Evolutionary conservation across 2,797 vertebrate species (phyloP), one percentile per base, ranked within the genome.

Genomic region (Lithobates sylvaticus): DNA sequence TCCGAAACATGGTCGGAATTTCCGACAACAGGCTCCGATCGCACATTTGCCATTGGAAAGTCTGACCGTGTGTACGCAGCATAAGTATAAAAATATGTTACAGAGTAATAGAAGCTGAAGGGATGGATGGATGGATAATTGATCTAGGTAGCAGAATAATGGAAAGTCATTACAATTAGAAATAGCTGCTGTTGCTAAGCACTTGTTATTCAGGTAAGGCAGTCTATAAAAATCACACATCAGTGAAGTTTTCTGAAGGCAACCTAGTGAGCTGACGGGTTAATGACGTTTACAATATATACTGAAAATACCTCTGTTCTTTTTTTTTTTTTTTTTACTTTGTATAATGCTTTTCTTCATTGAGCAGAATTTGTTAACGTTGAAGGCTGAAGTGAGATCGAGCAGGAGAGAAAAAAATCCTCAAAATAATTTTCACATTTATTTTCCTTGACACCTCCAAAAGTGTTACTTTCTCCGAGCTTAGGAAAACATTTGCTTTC

Each of bases 151-250:
- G 44, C 44, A 47, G 50, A 54, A 16, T 5, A 54, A 54, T 54
- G 50, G 50, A 54, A 54, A 18, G 4, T 2, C 15, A 54, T 54
- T 16, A 54, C 50, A 54, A 54, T 16, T 18, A 5, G 16, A 54
- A 54, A 50, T 16, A 23, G 18, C 64, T 47, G 72, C 58, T 76
- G 73, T 67, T 83, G 81, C 70, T 74, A 74, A 75, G 72, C 81
- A 67, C 39, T 65, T 16, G 10, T 32, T 26, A 64, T 74, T 10
- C 69, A 64, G 32, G 29, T 23, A 64, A 73, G 39, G 27, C 36
- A 61, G 26, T 26, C 75, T 27, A 74, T 34, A 69, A 67, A 76
- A 83, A 83, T 83, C 23, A 58, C 72, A 61, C 72, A 47, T 69
- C 9, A 61, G 64, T 77, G 13, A 77, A 64, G 21, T 18, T 13